Evolutionary conservation across 1,140 invertebrate species (phyloP), one percentile per base, ranked within the genome.

Genomic region (Papilio aristodemus): DNA sequence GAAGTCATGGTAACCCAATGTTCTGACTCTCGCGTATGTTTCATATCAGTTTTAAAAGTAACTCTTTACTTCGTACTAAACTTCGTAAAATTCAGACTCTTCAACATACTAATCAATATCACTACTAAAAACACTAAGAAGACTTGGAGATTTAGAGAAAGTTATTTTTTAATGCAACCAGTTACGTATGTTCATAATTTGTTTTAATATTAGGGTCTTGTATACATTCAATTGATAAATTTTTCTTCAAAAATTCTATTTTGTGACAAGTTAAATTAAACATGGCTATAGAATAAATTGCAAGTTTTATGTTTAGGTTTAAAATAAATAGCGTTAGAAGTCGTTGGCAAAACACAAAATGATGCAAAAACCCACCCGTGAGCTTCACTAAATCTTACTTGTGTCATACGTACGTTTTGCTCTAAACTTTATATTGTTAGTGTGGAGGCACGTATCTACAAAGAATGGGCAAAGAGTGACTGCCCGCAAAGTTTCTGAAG

Each of bases 401-500:
- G 63, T 46, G 39, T 46, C 22, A 46, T 66, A 66, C 39, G 63
- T 66, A 66, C 63, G 41, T 46, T 66, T 32, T 41, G 62, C 67
- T 74, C 41, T 62, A 63, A 75, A 68, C 64, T 77, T 78, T 78
- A 74, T 76, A 78, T 82, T 72, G 78, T 78, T 75, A 79, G 72
- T 59, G 75, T 70, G 73, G 76, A 76, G 74, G 77, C 74, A 79
- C 75, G 71, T 84, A 83, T 78, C 78, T 79, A 74, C 75, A 81
- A 83, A 81, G 79, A 82, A 81, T 77, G 77, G 73, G 71, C 76
- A 76, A 81, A 79, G 79, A 86, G 72, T 81, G 79, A 76, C 84
- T 81, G 76, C 63, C 74, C 83, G 68, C 79, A 78, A 90, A 90
- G 80, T 90, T 90, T 83, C 79, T 84, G 80, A 84, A 80, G 79